A percentile compares a stretch with the other conserved stretches of the same genome.
Evolutionary conservation across 2,113 vertebrate species (phyloP).

Genomic region (Pimephales promelas): DNA sequence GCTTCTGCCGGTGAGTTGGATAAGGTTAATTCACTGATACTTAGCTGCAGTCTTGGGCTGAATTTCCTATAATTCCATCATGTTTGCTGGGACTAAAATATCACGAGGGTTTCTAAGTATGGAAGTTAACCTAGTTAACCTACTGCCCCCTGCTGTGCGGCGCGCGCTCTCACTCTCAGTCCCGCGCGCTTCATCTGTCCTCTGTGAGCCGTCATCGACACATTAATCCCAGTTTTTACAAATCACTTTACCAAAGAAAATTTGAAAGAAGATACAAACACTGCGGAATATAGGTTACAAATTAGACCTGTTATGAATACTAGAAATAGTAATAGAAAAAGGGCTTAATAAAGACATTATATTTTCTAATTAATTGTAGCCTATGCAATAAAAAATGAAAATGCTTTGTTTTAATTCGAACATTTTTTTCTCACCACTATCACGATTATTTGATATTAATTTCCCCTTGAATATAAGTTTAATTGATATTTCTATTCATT

Average conservation of each 20-base stretch:
- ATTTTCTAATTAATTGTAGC: not conserved
- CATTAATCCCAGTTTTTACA: not conserved
- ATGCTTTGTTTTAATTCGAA: not conserved
- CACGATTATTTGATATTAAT: not conserved
- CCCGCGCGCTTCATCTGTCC: conserved; percentile 23
- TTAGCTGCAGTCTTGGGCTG: conserved; percentile 39
- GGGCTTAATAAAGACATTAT: not conserved
- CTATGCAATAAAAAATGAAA: not conserved
- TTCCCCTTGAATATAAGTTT: not conserved
- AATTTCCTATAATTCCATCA: conserved; percentile 68
- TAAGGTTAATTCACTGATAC: conserved; percentile 20
- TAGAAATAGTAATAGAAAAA: not conserved
- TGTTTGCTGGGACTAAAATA: conserved; percentile 68
- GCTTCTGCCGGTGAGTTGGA: conserved; percentile 30
- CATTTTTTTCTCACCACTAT: not conserved
- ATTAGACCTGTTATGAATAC: not conserved
- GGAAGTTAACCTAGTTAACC: conserved; percentile 45
- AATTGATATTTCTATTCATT: not conserved
- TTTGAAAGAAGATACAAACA: not conserved
- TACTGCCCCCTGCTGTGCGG: conserved; percentile 59
- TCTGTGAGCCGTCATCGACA: conserved; percentile 5
- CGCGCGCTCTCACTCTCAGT: conserved; percentile 13
- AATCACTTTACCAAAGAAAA: not conserved
- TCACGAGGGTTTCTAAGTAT: conserved; percentile 48
- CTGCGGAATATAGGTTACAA: not conserved